phyloP scores from a whole-genome alignment of 2,797 vertebrate species.

The Melanotaenia pygmaea region DNA sequence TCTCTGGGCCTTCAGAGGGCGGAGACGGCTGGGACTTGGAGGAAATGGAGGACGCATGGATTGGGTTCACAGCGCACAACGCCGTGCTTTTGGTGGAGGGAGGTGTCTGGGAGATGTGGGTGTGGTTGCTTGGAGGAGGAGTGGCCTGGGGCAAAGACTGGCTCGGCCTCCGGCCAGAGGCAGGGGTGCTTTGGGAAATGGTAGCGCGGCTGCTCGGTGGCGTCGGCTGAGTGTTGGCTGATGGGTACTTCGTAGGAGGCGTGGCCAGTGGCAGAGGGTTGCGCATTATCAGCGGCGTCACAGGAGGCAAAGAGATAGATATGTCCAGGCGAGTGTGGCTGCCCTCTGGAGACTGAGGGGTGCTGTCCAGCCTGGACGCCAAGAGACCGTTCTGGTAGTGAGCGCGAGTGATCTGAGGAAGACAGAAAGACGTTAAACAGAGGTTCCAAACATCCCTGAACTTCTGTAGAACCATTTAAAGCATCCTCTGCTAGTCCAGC shows the following conservation, averaged over 20 bases:
- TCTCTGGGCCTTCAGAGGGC: conserved; percentile 70
- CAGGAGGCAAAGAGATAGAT: conserved; percentile 49
- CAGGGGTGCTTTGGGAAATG: conserved; percentile 33
- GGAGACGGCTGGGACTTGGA: conserved; percentile 50
- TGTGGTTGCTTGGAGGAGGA: conserved; percentile 47
- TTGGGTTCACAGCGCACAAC: background rate
- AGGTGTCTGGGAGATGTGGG: conserved; percentile 40
- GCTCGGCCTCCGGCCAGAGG: conserved; percentile 53
- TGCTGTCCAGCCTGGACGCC: conserved; percentile 91
- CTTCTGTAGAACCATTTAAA: no score
- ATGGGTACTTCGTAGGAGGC: conserved; percentile 52
- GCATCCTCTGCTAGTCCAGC: no score
- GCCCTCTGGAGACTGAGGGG: conserved; percentile 89
- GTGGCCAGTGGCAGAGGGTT: conserved; percentile 64
- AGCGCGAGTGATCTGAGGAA: conserved; percentile 88
- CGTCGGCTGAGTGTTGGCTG: conserved; percentile 36
- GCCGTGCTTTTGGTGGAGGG: conserved; percentile 18
- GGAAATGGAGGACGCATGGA: conserved; percentile 21
- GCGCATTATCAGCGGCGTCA: conserved; percentile 49
- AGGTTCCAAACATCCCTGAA: no score
- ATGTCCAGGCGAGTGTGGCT: conserved; percentile 72
- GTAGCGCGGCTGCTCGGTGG: conserved; percentile 19
- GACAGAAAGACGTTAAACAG: background rate
- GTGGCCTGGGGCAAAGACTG: conserved; percentile 56
- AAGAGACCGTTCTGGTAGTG: conserved; percentile 94